phyloP scores from a whole-genome alignment of 2,797 vertebrate genomes.

The Sphaeramia orbicularis region DNA sequence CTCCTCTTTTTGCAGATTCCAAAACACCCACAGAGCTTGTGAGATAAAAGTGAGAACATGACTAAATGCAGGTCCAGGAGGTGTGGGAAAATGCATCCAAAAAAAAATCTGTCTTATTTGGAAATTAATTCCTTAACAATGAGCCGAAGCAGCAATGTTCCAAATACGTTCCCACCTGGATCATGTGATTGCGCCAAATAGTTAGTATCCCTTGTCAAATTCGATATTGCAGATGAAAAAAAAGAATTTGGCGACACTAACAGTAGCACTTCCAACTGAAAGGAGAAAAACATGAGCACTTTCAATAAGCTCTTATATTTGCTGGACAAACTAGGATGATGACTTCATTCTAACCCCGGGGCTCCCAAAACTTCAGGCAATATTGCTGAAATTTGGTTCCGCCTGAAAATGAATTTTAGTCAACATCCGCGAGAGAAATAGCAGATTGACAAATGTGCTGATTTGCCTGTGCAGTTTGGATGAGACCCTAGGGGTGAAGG shows the following conservation, averaged over 20 bases:
- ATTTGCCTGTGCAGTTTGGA: not conserved
- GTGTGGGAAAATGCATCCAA: constrained; percentile 20
- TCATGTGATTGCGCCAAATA: not conserved
- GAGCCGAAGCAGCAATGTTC: not conserved
- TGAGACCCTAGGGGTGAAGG: not conserved
- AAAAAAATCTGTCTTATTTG: not conserved
- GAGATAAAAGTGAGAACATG: constrained; percentile 48
- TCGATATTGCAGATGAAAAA: not conserved
- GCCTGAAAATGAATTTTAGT: constrained; percentile 10
- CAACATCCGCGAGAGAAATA: constrained; percentile 19
- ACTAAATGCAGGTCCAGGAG: not conserved
- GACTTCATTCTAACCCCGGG: constrained; percentile 20
- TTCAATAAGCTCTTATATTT: constrained; percentile 30
- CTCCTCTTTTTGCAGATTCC: constrained; percentile 41
- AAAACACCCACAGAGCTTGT: constrained; percentile 54
- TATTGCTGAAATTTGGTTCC: not conserved
- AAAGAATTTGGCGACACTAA: not conserved
- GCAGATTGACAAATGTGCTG: not conserved
- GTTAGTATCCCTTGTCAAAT: not conserved
- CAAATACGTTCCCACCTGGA: not conserved
- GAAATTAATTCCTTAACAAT: not conserved
- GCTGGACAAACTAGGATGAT: constrained; percentile 50
- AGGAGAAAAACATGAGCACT: not conserved
- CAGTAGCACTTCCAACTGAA: not conserved
- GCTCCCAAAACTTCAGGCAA: constrained; percentile 9